Base-by-base conservation (phyloP, 1,140 invertebrate genomes). In the Apis florea region DNA sequence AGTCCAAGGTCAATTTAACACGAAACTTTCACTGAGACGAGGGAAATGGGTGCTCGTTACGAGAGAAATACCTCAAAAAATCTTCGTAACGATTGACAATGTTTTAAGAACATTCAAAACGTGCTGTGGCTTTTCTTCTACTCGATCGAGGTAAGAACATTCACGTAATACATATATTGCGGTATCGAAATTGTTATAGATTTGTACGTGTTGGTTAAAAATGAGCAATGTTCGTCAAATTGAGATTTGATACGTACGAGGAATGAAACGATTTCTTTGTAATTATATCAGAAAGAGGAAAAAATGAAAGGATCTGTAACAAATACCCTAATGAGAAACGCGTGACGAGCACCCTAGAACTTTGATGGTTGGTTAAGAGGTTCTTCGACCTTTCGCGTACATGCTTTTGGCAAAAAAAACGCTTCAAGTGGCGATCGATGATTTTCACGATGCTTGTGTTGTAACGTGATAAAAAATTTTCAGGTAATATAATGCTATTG, bases 291-390 rank as follows among this genome's bases (percentile, higher is more conserved):
- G 4, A 1, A 19, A 15, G 9, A n/a, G 24, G 58, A 51, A 40
- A 78, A 61, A 79, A 68, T 56, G 24, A 26, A 53, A 73, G 78
- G 17, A 47, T 63, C 31, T 69, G 73, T 56, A 15, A 64, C 51
- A 12, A 24, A 79, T 51, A 54, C 51, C 59, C 19, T 51, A 63
- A 72, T 19, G 31, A 24, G 58, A 64, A 73, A 79, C 59, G 24
- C 69, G 59, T 73, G 69, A 79, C 78, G 78, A 79, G 78, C 78
- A 79, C 78, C 78, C 78, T 73, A 79, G 77, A 72, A 71, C 31
- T 12, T 73, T 79, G 59, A 79, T 73, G 69, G 77, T 26, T 58
- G 77, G 26, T 49, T 26, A 31, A 79, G 58, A 24, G 69, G 31
- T 54, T 66, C 61, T 73, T 73, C 69, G 78, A 73, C 59, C 58